Conservation (phyloP, 1,140 invertebrate genomes). For the Cydia fagiglandana region DNA sequence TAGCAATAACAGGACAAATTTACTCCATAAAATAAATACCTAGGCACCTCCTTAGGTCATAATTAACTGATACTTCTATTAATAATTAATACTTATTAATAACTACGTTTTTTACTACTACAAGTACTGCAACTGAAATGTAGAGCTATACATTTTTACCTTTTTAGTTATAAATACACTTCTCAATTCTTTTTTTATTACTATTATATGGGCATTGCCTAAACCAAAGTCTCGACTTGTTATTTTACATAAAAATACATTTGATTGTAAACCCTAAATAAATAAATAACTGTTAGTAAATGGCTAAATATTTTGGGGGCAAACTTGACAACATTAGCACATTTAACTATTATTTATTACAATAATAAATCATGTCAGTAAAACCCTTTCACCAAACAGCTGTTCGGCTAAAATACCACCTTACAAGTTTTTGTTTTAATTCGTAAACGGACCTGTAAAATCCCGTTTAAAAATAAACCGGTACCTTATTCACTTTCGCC, state of each 20-base stretch:
- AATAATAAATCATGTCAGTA: neutral
- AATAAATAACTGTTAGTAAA: too few species aligned
- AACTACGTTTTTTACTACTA: too few species aligned
- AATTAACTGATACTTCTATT: neutral
- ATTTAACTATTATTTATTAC: neutral
- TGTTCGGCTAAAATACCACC: neutral
- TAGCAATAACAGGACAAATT: neutral
- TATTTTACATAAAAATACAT: too few species aligned
- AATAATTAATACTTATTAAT: neutral
- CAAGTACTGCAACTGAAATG: too few species aligned
- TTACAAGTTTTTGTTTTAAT: neutral
- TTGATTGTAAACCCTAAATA: too few species aligned
- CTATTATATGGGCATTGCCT: too few species aligned
- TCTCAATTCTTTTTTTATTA: too few species aligned
- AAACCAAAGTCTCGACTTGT: too few species aligned
- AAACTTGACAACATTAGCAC: too few species aligned
- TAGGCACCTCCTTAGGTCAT: neutral
- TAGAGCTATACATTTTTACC: too few species aligned
- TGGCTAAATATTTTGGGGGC: too few species aligned
- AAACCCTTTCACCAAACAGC: neutral
- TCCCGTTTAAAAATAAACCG: slow-evolving; percentile 18
- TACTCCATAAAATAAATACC: neutral
- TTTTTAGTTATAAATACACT: too few species aligned
- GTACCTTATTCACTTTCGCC: slow-evolving; percentile 6
- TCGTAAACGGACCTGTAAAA: neutral